phyloP scores from a whole-genome alignment of 1,140 invertebrate species.

The Drosophila erecta region DNA sequence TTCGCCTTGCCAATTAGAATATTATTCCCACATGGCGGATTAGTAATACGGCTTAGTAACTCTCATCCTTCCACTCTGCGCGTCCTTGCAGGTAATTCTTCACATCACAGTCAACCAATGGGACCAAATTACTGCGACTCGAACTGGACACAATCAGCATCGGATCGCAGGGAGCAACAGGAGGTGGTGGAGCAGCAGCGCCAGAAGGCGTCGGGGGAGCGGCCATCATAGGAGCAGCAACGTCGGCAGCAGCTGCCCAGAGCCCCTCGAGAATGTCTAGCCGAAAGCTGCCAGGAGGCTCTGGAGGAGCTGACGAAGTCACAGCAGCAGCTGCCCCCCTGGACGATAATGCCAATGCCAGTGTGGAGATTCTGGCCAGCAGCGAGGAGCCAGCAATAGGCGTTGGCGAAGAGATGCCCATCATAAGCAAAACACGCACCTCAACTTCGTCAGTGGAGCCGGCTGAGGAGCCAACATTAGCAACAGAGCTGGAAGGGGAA shows the following conservation, averaged over 20 bases:
- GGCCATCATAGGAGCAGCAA: conserved; percentile 75
- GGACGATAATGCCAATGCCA: conserved; percentile 38
- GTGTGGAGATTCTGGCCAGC: conserved; percentile 15
- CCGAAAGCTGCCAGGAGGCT: conserved; percentile 60
- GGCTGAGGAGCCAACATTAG: neutral
- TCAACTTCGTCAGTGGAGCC: conserved; percentile 10
- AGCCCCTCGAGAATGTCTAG: conserved; percentile 74
- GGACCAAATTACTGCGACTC: conserved; percentile 70
- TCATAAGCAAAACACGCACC: conserved; percentile 8
- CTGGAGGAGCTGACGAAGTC: conserved; percentile 8
- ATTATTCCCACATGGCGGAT: conserved; percentile 53
- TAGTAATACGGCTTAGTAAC: conserved; percentile 25
- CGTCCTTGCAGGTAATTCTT: conserved; percentile 26
- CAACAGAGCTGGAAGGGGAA: conserved; percentile 5
- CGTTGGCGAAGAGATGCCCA: neutral
- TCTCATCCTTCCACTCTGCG: neutral
- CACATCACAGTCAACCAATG: conserved; percentile 70
- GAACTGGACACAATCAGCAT: conserved; percentile 64
- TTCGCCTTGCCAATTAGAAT: neutral
- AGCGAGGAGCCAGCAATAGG: conserved; percentile 22
- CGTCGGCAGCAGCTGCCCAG: conserved; percentile 69
- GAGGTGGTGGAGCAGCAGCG: conserved; percentile 15
- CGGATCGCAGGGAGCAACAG: conserved; percentile 39
- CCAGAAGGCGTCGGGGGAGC: conserved; percentile 25
- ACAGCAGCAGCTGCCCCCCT: conserved; percentile 5